A percentile compares a stretch with the other conserved stretches of the same genome.
These are phyloP conservation scores for Bergia puertoricense DNA, from an alignment of 92 coral and sea anemone genomes.

Conservation along the genomic window DNA sequence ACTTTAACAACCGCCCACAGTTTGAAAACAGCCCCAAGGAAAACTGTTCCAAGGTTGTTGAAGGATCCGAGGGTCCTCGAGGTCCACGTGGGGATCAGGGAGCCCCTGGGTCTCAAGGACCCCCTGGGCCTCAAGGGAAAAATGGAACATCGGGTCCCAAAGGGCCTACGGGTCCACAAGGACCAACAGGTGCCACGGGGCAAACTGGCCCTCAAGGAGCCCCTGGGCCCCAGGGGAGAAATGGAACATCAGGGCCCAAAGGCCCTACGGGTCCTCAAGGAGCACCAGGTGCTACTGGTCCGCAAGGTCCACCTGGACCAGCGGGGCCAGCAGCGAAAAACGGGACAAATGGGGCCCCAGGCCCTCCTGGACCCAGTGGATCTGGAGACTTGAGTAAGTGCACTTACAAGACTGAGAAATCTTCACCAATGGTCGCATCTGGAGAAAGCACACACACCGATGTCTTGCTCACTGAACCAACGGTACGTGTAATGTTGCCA, in stretches of 20 bases:
- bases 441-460: too few relatives aligned
- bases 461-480: neutral
- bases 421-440: neutral
- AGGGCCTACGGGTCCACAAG: neutral
- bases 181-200: neutral
- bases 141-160: neutral
- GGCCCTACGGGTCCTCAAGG: slow-evolving; percentile 41
- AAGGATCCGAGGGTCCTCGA: neutral
- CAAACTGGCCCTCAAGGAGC: slow-evolving; percentile 1
- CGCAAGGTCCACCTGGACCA: slow-evolving; percentile 42
- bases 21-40: neutral
- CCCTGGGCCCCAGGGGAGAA: slow-evolving; percentile 14
- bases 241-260: slow-evolving; percentile 39
- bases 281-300: slow-evolving; percentile 1
- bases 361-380: slow-evolving; percentile 49
- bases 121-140: slow-evolving; percentile 21
- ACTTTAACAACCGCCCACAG: neutral
- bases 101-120: slow-evolving; percentile 36
- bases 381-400: slow-evolving; percentile 55
- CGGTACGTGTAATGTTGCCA: neutral
- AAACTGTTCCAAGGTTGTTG: neutral
- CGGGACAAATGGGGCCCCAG: slow-evolving; percentile 48
- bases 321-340: slow-evolving; percentile 30
- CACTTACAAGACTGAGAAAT: slow-evolving; percentile 11
- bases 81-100: neutral